A percentile compares a stretch with the other conserved stretches of the same genome.
Evolutionary conservation across 2,888 invertebrate genomes (phyloP).

Genomic region (Caenorhabditis sp.): DNA sequence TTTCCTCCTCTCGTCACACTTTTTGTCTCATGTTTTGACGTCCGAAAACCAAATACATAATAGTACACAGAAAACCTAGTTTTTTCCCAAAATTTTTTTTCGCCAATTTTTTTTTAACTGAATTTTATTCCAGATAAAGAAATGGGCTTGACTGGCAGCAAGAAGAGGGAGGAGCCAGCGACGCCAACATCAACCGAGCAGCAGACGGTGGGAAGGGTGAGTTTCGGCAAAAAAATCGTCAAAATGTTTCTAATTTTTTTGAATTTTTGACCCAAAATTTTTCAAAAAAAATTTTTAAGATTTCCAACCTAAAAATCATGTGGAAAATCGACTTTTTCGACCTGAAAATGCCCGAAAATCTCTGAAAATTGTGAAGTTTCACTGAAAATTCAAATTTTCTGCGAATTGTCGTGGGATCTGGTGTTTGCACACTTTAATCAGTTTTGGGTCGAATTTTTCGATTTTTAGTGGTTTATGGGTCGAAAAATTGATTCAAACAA

Average conservation of each 20-base stretch:
- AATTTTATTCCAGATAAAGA: not conserved
- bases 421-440: not conserved
- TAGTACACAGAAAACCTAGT: not conserved
- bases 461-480: not conserved
- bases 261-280: too few species aligned
- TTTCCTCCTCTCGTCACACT: too few species aligned
- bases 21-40: too few species aligned
- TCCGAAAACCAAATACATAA: not conserved
- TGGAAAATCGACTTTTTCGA: not conserved
- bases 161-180: constrained; percentile 35
- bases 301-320: too few species aligned
- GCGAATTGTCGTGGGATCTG: too few species aligned
- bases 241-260: too few species aligned
- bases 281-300: not conserved
- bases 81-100: constrained; percentile 1
- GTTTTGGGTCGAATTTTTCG: not conserved
- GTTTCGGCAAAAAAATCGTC: not conserved
- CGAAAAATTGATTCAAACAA: not conserved
- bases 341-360: not conserved
- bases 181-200: not conserved
- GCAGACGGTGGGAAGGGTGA: constrained; percentile 36
- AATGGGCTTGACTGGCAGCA: constrained; percentile 56
- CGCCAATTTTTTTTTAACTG: not conserved
- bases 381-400: too few species aligned
- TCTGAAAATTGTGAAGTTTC: not conserved